phyloP scores from a whole-genome alignment of 1,140 invertebrate genomes.

The Oscheius sp. region DNA sequence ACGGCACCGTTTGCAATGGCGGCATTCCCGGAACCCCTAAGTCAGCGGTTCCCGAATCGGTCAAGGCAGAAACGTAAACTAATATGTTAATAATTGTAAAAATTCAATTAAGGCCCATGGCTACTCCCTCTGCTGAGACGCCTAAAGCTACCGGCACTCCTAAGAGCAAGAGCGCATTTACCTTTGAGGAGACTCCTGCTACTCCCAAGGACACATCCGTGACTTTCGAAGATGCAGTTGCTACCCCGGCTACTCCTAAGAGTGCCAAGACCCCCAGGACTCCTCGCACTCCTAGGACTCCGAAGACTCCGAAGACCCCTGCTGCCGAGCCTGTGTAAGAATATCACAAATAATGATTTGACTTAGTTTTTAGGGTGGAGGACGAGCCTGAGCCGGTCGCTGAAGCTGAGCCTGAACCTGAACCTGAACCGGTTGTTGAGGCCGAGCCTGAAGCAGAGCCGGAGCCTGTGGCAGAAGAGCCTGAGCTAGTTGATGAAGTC shows the following conservation, averaged over 20 bases:
- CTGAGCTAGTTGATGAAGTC: conserved; percentile 22
- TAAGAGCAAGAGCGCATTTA: conserved; percentile 30
- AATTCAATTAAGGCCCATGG: conserved; percentile 9
- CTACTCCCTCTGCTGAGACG: conserved; percentile 22
- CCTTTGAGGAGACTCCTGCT: conserved; percentile 46
- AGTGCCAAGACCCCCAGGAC: conserved; percentile 37
- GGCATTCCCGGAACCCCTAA: conserved; percentile 40
- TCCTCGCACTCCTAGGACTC: conserved; percentile 50
- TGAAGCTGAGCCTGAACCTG: conserved; percentile 21
- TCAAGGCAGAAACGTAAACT: neutral
- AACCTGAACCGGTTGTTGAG: conserved; percentile 25
- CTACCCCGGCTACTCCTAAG: conserved; percentile 30
- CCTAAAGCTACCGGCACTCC: conserved; percentile 34
- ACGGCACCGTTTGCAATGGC: conserved; percentile 33
- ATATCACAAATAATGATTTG: too few relatives aligned
- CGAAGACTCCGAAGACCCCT: conserved; percentile 50
- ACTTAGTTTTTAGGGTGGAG: conserved; percentile 1
- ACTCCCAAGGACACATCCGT: conserved; percentile 36
- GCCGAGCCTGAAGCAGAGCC: conserved; percentile 18
- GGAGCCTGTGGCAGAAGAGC: conserved; percentile 29
- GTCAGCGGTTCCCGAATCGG: neutral
- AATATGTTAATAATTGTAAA: neutral
- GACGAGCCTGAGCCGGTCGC: conserved; percentile 26
- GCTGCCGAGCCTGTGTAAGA: neutral
- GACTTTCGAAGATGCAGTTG: conserved; percentile 49